A percentile compares a stretch with the other conserved stretches of the same genome.
Conservation (phyloP, 2,888 invertebrate species). For the Rotaria socialis region DNA sequence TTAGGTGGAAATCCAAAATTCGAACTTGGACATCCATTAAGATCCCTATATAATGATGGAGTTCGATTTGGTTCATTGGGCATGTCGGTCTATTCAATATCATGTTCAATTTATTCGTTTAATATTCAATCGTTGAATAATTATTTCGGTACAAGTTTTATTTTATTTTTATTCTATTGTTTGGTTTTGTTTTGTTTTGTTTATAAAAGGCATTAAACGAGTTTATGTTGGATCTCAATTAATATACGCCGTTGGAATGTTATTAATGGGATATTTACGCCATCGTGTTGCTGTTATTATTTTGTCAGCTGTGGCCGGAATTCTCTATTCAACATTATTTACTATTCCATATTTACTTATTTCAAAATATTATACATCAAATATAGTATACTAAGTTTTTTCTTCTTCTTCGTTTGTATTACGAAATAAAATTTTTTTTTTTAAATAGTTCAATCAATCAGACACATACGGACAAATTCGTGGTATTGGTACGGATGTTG, state of each 20-base stretch:
- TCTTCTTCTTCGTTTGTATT: neutral
- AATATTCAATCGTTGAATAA: conserved; percentile 80
- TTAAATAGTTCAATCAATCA: neutral
- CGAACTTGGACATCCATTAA: conserved; percentile 43
- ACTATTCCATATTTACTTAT: conserved; percentile 91
- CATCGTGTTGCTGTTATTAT: conserved; percentile 34
- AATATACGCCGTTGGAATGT: conserved; percentile 44
- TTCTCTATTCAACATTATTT: conserved; percentile 93
- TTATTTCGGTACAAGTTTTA: conserved; percentile 59
- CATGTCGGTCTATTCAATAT: conserved; percentile 81
- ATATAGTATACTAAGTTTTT: conserved; percentile 67
- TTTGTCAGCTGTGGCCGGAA: conserved; percentile 77
- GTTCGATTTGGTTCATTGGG: conserved; percentile 92
- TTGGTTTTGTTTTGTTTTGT: neutral
- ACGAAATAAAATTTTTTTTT: neutral
- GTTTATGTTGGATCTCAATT: conserved; percentile 43
- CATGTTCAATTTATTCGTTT: conserved; percentile 84
- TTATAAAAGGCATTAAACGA: conserved; percentile 32
- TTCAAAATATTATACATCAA: conserved; percentile 86
- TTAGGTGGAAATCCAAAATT: conserved; percentile 55
- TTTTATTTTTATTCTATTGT: neutral
- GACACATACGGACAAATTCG: conserved; percentile 61
- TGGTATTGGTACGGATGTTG: conserved; percentile 88
- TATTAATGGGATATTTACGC: conserved; percentile 38
- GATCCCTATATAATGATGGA: conserved; percentile 73